A percentile compares a stretch with the other conserved stretches of the same genome.
Evolutionary conservation across 1,140 invertebrate genomes (phyloP).

Genomic region (fruit fly (Drosophila melanogaster)): DNA sequence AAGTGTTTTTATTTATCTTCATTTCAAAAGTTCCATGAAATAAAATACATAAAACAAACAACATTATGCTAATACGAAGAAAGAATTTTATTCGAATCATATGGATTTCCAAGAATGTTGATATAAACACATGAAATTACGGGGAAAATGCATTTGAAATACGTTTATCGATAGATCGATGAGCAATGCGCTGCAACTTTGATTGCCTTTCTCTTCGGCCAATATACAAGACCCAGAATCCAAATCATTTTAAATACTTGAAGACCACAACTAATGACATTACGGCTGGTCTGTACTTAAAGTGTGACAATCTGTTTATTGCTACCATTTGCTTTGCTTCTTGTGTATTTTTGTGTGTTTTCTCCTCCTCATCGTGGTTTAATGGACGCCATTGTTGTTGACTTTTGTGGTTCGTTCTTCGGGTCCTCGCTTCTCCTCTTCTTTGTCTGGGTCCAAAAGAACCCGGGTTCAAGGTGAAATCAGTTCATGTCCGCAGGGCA

Average conservation of each 20-base stretch:
- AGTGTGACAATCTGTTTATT: conserved; percentile 48
- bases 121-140: conserved; percentile 14
- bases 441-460: conserved; percentile 29
- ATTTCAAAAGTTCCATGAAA: not conserved
- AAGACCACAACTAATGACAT: conserved; percentile 4
- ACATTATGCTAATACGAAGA: not conserved
- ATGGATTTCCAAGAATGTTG: not conserved
- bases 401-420: conserved; percentile 35
- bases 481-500: conserved; percentile 48
- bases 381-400: conserved; percentile 48
- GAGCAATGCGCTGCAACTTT: not conserved
- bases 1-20: too few relatives aligned
- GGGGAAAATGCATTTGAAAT: conserved; percentile 15
- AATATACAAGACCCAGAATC: not conserved
- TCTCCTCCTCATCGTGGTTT: conserved; percentile 19
- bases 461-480: conserved; percentile 55
- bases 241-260: not conserved
- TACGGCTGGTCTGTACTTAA: conserved; percentile 24
- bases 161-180: conserved; percentile 9
- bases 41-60: not conserved
- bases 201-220: not conserved
- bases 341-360: conserved; percentile 38
- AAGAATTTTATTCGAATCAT: not conserved
- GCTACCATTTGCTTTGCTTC: conserved; percentile 32
- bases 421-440: not conserved